phyloP scores from a whole-genome alignment of 2,113 vertebrate species.

The Prunella himalayana region DNA sequence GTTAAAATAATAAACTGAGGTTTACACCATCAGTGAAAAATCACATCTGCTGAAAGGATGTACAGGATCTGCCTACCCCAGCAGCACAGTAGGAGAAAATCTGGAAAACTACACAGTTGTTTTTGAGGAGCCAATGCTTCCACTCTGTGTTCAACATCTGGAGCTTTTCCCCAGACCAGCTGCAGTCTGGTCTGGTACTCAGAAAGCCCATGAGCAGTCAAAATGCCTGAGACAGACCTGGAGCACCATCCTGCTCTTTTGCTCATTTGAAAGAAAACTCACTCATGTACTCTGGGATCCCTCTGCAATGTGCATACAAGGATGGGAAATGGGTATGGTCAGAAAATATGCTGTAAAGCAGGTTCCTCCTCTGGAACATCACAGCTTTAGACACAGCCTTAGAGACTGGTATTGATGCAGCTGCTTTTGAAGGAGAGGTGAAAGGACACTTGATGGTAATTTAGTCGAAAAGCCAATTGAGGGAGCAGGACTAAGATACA shows the following conservation, averaged over 20 bases:
- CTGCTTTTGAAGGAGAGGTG: neutral
- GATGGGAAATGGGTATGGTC: neutral
- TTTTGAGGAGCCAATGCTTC: neutral
- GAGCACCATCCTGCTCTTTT: neutral
- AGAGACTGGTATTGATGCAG: neutral
- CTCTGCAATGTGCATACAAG: neutral
- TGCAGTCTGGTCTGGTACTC: neutral
- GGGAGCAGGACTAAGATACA: neutral
- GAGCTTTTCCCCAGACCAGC: neutral
- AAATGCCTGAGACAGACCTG: neutral
- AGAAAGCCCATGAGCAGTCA: neutral
- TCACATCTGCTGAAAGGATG: neutral
- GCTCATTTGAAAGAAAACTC: neutral
- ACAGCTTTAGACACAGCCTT: neutral
- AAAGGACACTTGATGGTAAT: neutral
- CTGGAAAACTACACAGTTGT: neutral
- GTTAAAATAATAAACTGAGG: neutral
- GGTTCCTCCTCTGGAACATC: neutral
- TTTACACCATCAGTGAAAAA: slow-evolving; percentile 6
- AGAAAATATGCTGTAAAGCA: neutral
- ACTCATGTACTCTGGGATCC: rapidly evolving
- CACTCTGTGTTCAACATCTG: neutral
- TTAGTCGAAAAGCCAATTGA: neutral
- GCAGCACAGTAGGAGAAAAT: neutral
- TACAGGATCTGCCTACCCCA: neutral